Conservation (phyloP, 2,797 vertebrate species). For the Aselliscus stoliczkanus region DNA sequence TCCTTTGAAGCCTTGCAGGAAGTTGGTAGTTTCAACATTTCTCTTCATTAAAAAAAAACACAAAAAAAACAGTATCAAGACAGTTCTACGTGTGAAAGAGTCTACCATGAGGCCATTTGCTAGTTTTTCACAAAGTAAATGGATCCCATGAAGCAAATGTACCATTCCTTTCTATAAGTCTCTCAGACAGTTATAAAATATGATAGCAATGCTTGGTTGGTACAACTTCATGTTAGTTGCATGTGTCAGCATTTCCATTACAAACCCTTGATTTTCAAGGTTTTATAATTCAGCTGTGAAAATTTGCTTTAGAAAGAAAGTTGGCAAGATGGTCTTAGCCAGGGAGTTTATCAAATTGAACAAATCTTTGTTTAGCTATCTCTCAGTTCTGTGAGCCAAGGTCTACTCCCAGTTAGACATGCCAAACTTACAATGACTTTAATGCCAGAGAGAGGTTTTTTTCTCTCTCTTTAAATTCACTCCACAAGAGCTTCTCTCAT, state of each 20-base stretch:
- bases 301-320: constrained; percentile 73
- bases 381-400: constrained; percentile 62
- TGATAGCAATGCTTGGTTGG: constrained; percentile 48
- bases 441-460: constrained; percentile 53
- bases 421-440: constrained; percentile 64
- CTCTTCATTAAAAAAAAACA: neutral
- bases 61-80: neutral
- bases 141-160: constrained; percentile 43
- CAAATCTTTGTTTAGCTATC: constrained; percentile 74
- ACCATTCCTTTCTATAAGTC: constrained; percentile 55
- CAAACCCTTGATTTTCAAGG: constrained; percentile 70
- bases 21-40: neutral
- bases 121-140: constrained; percentile 54
- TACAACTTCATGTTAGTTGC: constrained; percentile 47
- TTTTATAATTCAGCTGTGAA: constrained; percentile 76
- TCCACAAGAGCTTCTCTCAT: constrained; percentile 66
- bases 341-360: constrained; percentile 75
- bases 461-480: constrained; percentile 49
- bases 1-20: neutral
- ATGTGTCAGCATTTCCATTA: constrained; percentile 80
- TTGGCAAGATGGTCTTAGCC: constrained; percentile 58
- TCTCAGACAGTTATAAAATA: constrained; percentile 73
- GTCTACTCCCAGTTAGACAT: constrained; percentile 58
- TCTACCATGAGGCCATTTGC: neutral
- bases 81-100: neutral